A percentile compares a stretch with the other conserved stretches of the same genome.
phyloP scores from a whole-genome alignment of 2,888 invertebrate species.

The Scelioninae gen. 2 region DNA sequence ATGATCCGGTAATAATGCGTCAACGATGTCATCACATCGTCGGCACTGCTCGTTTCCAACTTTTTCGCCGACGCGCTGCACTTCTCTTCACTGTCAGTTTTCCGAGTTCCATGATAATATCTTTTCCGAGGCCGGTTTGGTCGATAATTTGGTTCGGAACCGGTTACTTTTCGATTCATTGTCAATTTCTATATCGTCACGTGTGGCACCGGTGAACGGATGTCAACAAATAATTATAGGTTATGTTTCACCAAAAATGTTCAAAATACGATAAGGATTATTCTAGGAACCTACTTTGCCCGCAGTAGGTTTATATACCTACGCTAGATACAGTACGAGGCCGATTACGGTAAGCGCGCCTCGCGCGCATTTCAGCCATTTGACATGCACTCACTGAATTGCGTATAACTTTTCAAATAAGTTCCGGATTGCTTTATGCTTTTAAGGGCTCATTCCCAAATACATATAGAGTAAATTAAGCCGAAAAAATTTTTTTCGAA shows the following conservation, averaged over 20 bases:
- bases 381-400: constrained; percentile 21
- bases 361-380: constrained; percentile 24
- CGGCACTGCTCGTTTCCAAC: constrained; percentile 26
- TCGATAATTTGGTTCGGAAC: constrained; percentile 9
- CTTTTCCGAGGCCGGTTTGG: constrained; percentile 7
- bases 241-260: constrained; percentile 24
- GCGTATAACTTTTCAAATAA: constrained; percentile 11
- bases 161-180: constrained; percentile 19
- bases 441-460: constrained; percentile 15
- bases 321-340: constrained; percentile 14
- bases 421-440: constrained; percentile 18
- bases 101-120: constrained; percentile 1
- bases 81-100: neutral
- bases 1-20: constrained; percentile 43
- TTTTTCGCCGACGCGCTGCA: constrained; percentile 17
- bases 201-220: constrained; percentile 6
- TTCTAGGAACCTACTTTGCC: constrained; percentile 31
- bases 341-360: constrained; percentile 14
- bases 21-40: constrained; percentile 13
- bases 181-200: neutral
- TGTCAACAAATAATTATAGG: constrained; percentile 16
- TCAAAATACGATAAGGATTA: constrained; percentile 15
- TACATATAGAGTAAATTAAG: constrained; percentile 11
- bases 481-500: too few species aligned
- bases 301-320: constrained; percentile 16